These are phyloP conservation scores for Phalacrocorax brasilianus DNA, from an alignment of 2,113 vertebrate species.

Conservation along the genomic window DNA sequence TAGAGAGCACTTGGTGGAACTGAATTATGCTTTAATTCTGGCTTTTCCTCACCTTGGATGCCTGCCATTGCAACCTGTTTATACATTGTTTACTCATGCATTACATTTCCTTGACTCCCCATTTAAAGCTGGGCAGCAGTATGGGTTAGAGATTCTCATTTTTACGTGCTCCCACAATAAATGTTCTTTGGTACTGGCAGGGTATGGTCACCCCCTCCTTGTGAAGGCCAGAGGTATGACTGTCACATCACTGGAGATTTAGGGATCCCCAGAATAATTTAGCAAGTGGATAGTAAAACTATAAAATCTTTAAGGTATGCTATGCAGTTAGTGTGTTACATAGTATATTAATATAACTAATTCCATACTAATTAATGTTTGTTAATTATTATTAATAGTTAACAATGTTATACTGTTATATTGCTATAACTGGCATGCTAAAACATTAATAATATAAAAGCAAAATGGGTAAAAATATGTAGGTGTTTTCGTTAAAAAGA, in stretches of 20 bases:
- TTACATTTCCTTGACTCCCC: not conserved
- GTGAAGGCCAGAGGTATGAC: not conserved
- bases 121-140: not conserved
- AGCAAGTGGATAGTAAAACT: not conserved
- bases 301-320: not conserved
- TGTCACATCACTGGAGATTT: not conserved
- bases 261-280: not conserved
- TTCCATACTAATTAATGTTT: not conserved
- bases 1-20: not conserved
- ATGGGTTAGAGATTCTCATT: not conserved
- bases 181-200: not conserved
- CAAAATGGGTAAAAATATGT: not conserved
- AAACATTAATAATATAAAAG: not conserved
- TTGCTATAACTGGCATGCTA: not conserved
- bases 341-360: not conserved
- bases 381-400: not conserved
- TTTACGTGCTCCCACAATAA: not conserved
- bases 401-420: not conserved
- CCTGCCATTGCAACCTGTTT: not conserved
- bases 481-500: not conserved
- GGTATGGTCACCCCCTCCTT: not conserved
- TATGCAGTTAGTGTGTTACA: not conserved
- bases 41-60: not conserved
- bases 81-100: not conserved
- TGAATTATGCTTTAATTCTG: not conserved